Base-by-base conservation (phyloP, 2,113 vertebrate genomes). In the Uria lomvia region DNA sequence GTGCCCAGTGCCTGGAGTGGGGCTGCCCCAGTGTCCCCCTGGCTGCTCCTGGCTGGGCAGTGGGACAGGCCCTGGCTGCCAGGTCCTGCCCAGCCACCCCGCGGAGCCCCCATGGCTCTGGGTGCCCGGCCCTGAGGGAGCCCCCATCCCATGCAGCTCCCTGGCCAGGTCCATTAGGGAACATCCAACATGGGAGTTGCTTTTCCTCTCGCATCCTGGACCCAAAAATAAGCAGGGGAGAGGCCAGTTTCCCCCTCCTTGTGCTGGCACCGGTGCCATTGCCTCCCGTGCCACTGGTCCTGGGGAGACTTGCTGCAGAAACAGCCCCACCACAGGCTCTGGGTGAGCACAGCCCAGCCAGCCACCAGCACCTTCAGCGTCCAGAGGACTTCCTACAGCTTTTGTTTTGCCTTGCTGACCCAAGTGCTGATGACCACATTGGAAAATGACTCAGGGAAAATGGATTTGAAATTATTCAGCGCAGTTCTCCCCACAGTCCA, bases 371-470 rank as follows among this genome's bases (percentile, higher is more conserved):
- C 12, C 27, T 59, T 66, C 52, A 20, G 12, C 1, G 1, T 43
- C 50, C 73, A 38, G 34, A 67, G 52, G 24, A 50, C 53, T 67
- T 85, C 20, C 74, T 67, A 32, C 8, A 4, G 38, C 22, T 72
- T 45, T 53, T 0, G 0, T 53, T 49, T 65, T 3, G 0, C n/a
- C 21, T 9, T 12, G 5, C 11, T 66, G 38, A 32, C 24, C n/a
- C 0, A 0, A 23, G 34, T 12, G 50, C 38, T 62, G 26, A 32
- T 24, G 30, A 78, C 40, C 0, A 0, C 11, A 11, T 8, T 47
- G 77, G 49, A 71, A 87, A 59, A 70, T 30, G 5, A 47, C 63
- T 53, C 0, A 0, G 0, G 0, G 63, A 29, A 67, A 42, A 15
- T 0, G 1, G 15, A 20, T 71, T 50, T 63, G 50, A 90, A 83